Conservation (phyloP, 1,140 invertebrate species). For the Tachypleus tridentatus region DNA sequence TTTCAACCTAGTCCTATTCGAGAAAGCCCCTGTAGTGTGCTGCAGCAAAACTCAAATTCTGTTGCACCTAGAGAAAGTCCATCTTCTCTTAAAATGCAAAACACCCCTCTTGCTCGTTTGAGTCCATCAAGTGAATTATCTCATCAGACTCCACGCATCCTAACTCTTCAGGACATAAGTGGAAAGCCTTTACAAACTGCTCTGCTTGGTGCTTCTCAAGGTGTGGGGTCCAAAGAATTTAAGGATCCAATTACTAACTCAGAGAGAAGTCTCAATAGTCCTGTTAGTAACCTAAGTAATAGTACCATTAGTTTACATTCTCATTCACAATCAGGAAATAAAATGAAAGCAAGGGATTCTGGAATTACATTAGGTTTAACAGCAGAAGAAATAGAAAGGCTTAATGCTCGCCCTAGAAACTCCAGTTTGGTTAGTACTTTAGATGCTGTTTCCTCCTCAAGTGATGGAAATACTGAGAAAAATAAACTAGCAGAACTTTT, state of each 20-base stretch:
- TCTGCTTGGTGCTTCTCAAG: constrained; percentile 67
- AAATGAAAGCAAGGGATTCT: constrained; percentile 13
- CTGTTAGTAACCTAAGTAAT: constrained; percentile 74
- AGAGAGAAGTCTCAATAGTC: constrained; percentile 75
- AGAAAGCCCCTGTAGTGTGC: constrained; percentile 33
- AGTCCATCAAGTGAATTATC: constrained; percentile 85
- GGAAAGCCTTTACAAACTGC: constrained; percentile 81
- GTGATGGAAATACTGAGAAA: constrained; percentile 47
- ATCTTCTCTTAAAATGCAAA: constrained; percentile 48
- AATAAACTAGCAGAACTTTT: constrained; percentile 32
- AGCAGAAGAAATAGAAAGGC: constrained; percentile 78
- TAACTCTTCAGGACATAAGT: constrained; percentile 84
- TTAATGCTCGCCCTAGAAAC: constrained; percentile 63
- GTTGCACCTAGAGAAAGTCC: constrained; percentile 37
- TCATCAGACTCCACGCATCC: constrained; percentile 74
- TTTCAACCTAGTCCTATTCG: constrained; percentile 43
- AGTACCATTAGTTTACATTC: constrained; percentile 45
- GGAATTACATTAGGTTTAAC: constrained; percentile 54
- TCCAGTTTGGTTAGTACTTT: constrained; percentile 82
- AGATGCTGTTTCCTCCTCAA: constrained; percentile 84
- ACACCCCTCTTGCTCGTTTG: constrained; percentile 72
- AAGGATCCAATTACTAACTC: constrained; percentile 55
- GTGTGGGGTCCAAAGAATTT: constrained; percentile 25
- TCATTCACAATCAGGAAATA: constrained; percentile 35
- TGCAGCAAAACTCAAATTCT: constrained; percentile 27